Base-by-base conservation (phyloP, 2,888 invertebrate genomes). In the Toxonevra muliebris region DNA sequence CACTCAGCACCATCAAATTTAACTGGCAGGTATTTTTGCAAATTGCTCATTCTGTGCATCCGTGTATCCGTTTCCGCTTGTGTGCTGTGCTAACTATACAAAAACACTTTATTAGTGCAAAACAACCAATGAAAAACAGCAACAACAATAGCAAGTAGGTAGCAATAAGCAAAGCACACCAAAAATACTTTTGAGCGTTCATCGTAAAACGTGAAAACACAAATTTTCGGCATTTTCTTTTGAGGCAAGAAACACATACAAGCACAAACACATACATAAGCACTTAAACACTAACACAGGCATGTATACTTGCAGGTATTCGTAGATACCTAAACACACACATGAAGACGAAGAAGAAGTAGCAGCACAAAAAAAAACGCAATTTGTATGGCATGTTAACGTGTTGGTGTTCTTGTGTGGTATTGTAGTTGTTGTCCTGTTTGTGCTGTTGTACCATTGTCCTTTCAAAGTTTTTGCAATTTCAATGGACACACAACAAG, bases 321-420 rank as follows among this genome's bases (percentile, higher is more conserved):
- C 4, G 15, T 42, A 19, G 3, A 17, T 19, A n/a, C 42, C 19
- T 17, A 17, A 42, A 13, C 15, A 43, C 58, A 43, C 0, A 30
- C 10, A 45, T 2, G 45, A 42, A 13, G n/a, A 41, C 5, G 20
- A 7, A 19, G 10, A 40, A 57, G 20, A 19, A 55, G 13, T 10
- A 13, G 43, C 19, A 43, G 20, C 48, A 8, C 3, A n/a, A 41
- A n/a, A 10, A 50, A 58, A 64, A 62, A 71, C 65, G 69, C 71
- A 71, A 71, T 71, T 71, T 71, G 71, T 71, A 57, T 68, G 66
- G 13, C 68, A 60, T 68, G 63, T 68, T 60, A 60, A 50, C 62
- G 69, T 69, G 69, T 69, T 61, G 48, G 48, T 48, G 48, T 48
- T n/a, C n/a, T n/a, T 45, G 45, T 11, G 11, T 48, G 48, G 13